Conservation (phyloP, 2,113 vertebrate species). For the Thamnaconus septentrionalis region DNA sequence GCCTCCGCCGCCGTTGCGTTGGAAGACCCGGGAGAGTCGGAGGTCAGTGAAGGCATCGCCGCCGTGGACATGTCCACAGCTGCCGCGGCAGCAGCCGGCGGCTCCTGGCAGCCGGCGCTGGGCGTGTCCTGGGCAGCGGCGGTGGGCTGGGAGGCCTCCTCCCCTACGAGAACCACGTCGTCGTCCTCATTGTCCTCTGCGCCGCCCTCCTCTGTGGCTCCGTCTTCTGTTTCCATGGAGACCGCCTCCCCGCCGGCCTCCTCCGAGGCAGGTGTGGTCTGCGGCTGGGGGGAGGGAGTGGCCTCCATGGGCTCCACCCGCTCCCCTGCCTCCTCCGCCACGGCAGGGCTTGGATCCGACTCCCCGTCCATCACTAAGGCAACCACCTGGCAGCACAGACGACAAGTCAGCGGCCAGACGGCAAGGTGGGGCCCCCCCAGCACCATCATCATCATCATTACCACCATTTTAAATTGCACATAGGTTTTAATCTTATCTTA, state of each 20-base stretch:
- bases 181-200: slow-evolving; percentile 81
- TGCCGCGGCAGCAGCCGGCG: slow-evolving; percentile 21
- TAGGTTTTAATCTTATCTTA: no score
- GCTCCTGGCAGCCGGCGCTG: slow-evolving; percentile 56
- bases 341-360: slow-evolving; percentile 76
- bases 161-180: slow-evolving; percentile 93
- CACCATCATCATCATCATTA: slow-evolving; percentile 15
- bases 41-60: slow-evolving; percentile 36
- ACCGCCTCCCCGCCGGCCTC: slow-evolving; percentile 50
- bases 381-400: slow-evolving; percentile 75
- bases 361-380: slow-evolving; percentile 86
- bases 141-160: slow-evolving; percentile 66
- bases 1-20: slow-evolving; percentile 39
- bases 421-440: slow-evolving; percentile 3
- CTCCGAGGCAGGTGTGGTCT: slow-evolving; percentile 44
- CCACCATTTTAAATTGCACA: neutral
- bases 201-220: slow-evolving; percentile 42
- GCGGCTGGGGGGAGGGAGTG: slow-evolving; percentile 78
- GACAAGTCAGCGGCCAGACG: slow-evolving; percentile 23
- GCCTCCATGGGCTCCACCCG: slow-evolving; percentile 82
- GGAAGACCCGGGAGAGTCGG: slow-evolving; percentile 61
- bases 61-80: slow-evolving; percentile 23
- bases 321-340: slow-evolving; percentile 73
- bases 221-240: slow-evolving; percentile 67
- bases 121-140: slow-evolving; percentile 43